These are phyloP conservation scores for Nasonia longicornis DNA, from an alignment of 1,140 invertebrate species.

Conservation along the genomic window DNA sequence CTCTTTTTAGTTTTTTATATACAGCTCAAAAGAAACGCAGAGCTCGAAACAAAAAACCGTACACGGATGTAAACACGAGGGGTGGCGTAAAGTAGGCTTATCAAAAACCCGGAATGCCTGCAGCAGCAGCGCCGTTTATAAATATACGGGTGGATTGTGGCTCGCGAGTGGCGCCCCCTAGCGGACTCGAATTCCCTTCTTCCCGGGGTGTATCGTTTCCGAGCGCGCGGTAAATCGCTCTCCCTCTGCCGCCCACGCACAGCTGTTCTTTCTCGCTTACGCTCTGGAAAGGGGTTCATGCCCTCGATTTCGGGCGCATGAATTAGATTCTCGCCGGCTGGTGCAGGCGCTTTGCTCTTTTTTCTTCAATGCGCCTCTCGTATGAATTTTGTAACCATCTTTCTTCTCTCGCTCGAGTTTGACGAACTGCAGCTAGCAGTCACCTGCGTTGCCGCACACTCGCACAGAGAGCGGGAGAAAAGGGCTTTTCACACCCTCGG, in stretches of 20 bases:
- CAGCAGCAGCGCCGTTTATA: neutral
- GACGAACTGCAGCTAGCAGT: neutral
- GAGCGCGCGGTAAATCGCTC: neutral
- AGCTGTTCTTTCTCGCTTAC: too few relatives aligned
- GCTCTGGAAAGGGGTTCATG: too few relatives aligned
- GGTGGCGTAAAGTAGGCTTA: constrained; percentile 10
- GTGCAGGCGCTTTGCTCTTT: neutral
- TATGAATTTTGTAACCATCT: neutral
- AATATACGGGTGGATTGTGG: constrained; percentile 49
- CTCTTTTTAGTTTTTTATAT: too few relatives aligned
- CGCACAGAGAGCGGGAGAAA: neutral
- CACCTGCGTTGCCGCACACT: neutral
- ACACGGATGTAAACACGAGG: neutral
- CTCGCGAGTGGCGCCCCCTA: constrained; percentile 47
- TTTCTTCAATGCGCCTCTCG: neutral
- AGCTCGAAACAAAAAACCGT: neutral
- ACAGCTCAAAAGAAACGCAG: neutral
- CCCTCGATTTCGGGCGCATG: too few relatives aligned
- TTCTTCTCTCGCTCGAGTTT: neutral
- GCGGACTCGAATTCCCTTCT: constrained; percentile 54
- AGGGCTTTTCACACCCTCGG: constrained; percentile 11
- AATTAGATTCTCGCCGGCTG: neutral
- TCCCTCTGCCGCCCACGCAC: too few relatives aligned
- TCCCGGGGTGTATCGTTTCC: constrained; percentile 36
- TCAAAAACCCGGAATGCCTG: neutral